Evolutionary conservation across 2,797 vertebrate genomes (phyloP), one percentile per base, ranked within the genome.

Genomic region (Petrocephalus sullivani): DNA sequence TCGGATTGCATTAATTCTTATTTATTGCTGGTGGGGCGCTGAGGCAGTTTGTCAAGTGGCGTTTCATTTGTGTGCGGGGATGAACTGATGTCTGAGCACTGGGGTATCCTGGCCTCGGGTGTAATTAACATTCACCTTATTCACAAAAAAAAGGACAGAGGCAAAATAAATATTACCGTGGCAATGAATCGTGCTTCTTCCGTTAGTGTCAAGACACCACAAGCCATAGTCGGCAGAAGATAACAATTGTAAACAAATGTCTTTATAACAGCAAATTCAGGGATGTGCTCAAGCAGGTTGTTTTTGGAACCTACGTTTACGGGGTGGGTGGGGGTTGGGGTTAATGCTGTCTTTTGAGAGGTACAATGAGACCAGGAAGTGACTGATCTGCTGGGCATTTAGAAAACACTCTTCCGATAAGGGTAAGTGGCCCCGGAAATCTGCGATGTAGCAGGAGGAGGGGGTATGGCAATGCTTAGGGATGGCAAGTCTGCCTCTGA

Each of bases 111-210:
- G 14, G 33, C 85, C 85, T 33, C 4, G 1, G 85, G 58, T 51
- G 85, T 87, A 51, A 87, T 87, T 61, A 87, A 64, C 19, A n/a
- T 84, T 83, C 46, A 84, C 82, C 82, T 87, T 37, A 75, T 87
- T 87, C 51, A 87, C 37, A 78, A n/a, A 28, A 75, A 53, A 56
- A 53, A 28, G 49, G 60, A 28, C 49, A 87, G 87, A 64, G 49
- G 28, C 23, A n/a, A 16, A 37, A 51, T 21, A 78, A 28, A 78
- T 87, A 19, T 56, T 51, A 23, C 58, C 0, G 19, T 56, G 67
- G 21, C 57, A 87, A 87, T 78, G 87, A 87, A 87, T 87, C 41
- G 23, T 10, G 87, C 67, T 28, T 37, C 67, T 87, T 87, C 37
- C 49, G 67, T 75, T 16, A 87, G 46, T 75, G 64, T 78, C 64